These are phyloP conservation scores for Coregonus ussuriensis DNA, from an alignment of 2,797 vertebrate species.

Conservation along the genomic window DNA sequence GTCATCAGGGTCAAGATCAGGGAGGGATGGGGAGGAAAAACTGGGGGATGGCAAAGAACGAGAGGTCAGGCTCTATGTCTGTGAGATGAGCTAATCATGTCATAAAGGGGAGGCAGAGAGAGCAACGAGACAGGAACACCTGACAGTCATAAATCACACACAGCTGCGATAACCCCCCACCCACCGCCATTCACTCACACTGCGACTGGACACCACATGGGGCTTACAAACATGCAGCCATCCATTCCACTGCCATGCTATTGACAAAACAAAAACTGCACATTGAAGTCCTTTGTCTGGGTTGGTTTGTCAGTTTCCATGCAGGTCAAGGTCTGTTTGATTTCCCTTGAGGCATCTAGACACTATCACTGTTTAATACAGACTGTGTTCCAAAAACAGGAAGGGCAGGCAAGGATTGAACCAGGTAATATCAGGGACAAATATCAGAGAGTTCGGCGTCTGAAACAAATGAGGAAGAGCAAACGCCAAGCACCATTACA, in stretches of 20 bases:
- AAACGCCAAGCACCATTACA: neutral
- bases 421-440: neutral
- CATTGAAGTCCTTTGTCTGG: too few species aligned
- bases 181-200: conserved; percentile 7
- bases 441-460: neutral
- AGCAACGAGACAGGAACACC: conserved; percentile 25
- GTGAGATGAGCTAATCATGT: conserved; percentile 33
- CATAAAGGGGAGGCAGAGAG: conserved; percentile 11
- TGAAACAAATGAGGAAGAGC: neutral
- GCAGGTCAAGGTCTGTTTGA: conserved; percentile 14
- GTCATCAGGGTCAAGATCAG: neutral
- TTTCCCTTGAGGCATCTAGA: neutral
- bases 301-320: conserved; percentile 1
- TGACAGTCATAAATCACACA: conserved; percentile 31
- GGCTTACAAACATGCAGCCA: neutral
- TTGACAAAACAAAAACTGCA: neutral
- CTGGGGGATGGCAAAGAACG: neutral
- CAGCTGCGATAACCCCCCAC: neutral
- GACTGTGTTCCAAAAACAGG: neutral
- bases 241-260: neutral
- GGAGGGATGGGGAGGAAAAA: neutral
- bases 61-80: conserved; percentile 13
- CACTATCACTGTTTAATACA: neutral
- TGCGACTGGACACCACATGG: neutral
- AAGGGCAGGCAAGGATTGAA: neutral